phyloP scores from a whole-genome alignment of 2,797 vertebrate species.

The Clarias fuscus region DNA sequence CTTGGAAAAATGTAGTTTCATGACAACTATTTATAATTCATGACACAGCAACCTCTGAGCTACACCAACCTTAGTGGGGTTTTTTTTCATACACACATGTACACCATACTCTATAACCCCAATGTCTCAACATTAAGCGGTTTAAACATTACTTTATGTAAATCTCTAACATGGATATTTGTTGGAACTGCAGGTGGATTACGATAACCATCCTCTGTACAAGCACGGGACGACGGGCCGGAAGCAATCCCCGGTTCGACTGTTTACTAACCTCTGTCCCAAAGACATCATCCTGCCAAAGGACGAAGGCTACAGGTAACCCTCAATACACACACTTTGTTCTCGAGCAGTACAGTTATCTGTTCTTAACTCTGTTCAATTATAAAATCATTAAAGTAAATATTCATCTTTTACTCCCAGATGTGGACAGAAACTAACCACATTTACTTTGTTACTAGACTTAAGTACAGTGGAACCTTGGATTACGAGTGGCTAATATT shows the following conservation, averaged over 20 bases:
- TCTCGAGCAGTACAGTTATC: too few species aligned
- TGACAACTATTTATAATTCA: too few species aligned
- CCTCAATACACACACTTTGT: not conserved
- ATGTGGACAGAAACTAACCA: too few species aligned
- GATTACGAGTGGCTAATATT: too few species aligned
- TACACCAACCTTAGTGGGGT: too few species aligned
- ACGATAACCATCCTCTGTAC: constrained; percentile 93
- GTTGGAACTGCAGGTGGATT: constrained; percentile 83
- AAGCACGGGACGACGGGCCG: constrained; percentile 91
- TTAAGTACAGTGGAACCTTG: too few species aligned
- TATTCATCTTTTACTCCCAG: not conserved
- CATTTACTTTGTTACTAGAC: too few species aligned
- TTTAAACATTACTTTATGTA: not conserved
- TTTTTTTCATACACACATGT: too few species aligned
- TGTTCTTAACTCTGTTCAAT: not conserved
- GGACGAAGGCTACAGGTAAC: constrained; percentile 91
- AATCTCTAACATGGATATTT: not conserved
- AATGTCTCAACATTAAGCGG: not conserved
- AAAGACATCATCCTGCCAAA: constrained; percentile 78
- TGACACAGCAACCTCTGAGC: not conserved
- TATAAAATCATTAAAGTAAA: not conserved
- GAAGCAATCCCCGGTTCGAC: constrained; percentile 90
- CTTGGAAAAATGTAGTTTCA: not conserved
- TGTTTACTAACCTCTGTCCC: constrained; percentile 88
- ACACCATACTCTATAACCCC: not conserved